A percentile compares a stretch with the other conserved stretches of the same genome.
Conservation (phyloP, 2,797 vertebrate genomes). For the Sebastes iracundus region DNA sequence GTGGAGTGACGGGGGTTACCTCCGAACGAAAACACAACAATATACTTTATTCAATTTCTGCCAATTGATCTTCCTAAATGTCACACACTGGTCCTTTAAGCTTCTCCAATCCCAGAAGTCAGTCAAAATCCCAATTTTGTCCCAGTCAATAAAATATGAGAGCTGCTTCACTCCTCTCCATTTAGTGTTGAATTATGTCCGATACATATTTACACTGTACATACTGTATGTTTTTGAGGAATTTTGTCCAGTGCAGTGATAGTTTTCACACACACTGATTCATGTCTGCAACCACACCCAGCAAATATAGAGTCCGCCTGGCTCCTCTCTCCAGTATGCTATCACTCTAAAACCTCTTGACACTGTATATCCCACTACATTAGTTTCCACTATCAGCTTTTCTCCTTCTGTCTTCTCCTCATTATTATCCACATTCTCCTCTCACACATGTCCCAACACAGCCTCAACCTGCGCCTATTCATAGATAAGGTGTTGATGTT, state of each 20-base stretch:
- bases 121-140: neutral
- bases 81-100: too few relatives aligned
- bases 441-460: constrained; percentile 8
- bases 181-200: constrained; percentile 8
- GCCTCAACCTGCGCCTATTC: neutral
- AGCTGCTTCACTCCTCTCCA: neutral
- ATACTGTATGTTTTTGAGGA: constrained; percentile 56
- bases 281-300: constrained; percentile 66
- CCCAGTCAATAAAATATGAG: neutral
- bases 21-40: too few relatives aligned
- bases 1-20: too few relatives aligned
- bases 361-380: constrained; percentile 3
- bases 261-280: constrained; percentile 74
- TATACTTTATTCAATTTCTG: too few relatives aligned
- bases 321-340: constrained; percentile 35
- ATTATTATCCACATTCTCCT: constrained; percentile 10
- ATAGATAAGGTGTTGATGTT: neutral
- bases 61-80: too few relatives aligned
- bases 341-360: constrained; percentile 36
- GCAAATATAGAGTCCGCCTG: constrained; percentile 60
- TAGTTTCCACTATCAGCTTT: constrained; percentile 5
- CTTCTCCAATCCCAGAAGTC: neutral
- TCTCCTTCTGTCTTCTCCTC: neutral
- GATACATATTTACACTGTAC: constrained; percentile 47
- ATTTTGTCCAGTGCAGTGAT: constrained; percentile 71